Evolutionary conservation across 2,888 invertebrate species (phyloP), one percentile per base, ranked within the genome.

Genomic region (Chouioia cunea): DNA sequence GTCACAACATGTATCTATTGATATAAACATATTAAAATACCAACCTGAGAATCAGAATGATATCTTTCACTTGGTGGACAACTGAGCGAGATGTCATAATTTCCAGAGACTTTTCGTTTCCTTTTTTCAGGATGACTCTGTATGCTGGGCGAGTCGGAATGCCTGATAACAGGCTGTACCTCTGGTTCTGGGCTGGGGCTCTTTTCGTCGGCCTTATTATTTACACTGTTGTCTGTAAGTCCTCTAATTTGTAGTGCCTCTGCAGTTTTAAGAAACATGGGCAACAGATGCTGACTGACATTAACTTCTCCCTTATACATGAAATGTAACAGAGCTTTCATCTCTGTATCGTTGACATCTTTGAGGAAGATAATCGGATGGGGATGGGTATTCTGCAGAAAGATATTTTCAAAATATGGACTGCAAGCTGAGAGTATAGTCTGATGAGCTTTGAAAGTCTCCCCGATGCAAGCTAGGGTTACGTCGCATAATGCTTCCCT

Each of bases 271-370:
- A 96, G 90, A 90, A 96, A 94, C 91, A 93, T 93, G 82, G 94
- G 93, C 87, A 96, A 89, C 87, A 94, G 91, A 88, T 94, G 93
- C 89, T 96, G 95, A 84, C 94, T 95, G 86, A 96, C 94, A 88
- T 95, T 95, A 82, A 94, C 94, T 88, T 94, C 94, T 84, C 93
- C 93, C 88, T 94, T 94, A 89, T 97, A 96, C 95, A 96, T 96
- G 87, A 95, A 96, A 88, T 94, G 94, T 86, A 95, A 89, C 84
- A 95, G 89, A 78, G 94, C 94, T 87, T 93, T 94, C 90, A 95
- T 94, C 88, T 95, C 95, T 85, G 92, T 91, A 85, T 91, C 93
- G 88, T 93, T 91, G 85, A 96, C 95, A 91, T 95, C 95, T 91
- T 94, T 95, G 84, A 96, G 91, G 87, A 95, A 95, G 88, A 96